Conservation (phyloP, 2,888 invertebrate species). For the Zygaena filipendulae region DNA sequence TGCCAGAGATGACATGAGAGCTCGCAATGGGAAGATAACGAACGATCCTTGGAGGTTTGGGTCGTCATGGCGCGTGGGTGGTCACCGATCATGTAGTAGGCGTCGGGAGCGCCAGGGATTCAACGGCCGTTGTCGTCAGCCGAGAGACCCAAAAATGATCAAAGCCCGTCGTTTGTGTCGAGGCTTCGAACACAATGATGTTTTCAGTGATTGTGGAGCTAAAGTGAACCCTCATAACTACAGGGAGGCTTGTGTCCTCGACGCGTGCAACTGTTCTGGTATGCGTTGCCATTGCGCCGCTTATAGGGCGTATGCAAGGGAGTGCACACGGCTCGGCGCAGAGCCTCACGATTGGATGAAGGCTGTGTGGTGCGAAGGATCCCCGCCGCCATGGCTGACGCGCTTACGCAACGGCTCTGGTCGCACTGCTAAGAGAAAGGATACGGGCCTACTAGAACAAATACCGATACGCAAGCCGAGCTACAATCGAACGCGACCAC, state of each 20-base stretch:
- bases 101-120: constrained; percentile 56
- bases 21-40: constrained; percentile 74
- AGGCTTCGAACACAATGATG: constrained; percentile 56
- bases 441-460: constrained; percentile 29
- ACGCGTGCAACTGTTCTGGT: constrained; percentile 88
- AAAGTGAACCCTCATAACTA: constrained; percentile 85
- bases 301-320: constrained; percentile 88
- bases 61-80: constrained; percentile 91
- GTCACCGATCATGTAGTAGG: constrained; percentile 76
- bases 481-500: constrained; percentile 44
- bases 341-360: constrained; percentile 77
- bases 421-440: constrained; percentile 20
- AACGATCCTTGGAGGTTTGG: constrained; percentile 80
- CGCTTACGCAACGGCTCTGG: constrained; percentile 29
- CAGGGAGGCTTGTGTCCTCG: constrained; percentile 86
- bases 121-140: constrained; percentile 59
- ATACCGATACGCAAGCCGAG: constrained; percentile 37
- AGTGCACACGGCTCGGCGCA: constrained; percentile 83
- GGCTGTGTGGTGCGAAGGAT: constrained; percentile 72
- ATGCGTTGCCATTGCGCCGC: constrained; percentile 90
- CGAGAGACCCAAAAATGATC: constrained; percentile 50
- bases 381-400: constrained; percentile 42
- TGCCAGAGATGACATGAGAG: constrained; percentile 85
- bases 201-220: constrained; percentile 82
- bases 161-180: constrained; percentile 60